Percentiles rank a stretch among this genome's conserved stretches.
phyloP scores from a whole-genome alignment of 2,888 invertebrate species.

The Helobdella robusta region DNA sequence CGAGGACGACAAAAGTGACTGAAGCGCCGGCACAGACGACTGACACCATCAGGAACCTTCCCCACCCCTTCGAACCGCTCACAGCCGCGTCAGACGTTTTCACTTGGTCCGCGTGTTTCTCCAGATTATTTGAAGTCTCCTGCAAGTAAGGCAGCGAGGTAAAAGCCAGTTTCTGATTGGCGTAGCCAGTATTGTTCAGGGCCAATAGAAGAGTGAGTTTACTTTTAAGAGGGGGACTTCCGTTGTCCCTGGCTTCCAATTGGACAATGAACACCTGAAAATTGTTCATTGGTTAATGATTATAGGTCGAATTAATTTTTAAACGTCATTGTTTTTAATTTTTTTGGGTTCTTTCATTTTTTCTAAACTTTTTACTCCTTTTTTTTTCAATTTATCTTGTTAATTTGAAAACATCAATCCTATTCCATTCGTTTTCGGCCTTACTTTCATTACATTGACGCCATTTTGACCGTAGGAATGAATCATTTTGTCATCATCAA shows the following conservation, averaged over 20 bases:
- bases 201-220: slow-evolving; percentile 17
- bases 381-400: too few relatives aligned
- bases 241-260: slow-evolving; percentile 15
- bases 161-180: not conserved
- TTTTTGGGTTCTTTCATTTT: too few relatives aligned
- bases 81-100: not conserved
- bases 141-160: not conserved
- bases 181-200: slow-evolving; percentile 14
- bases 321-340: too few relatives aligned
- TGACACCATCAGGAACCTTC: slow-evolving; percentile 5
- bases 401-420: too few relatives aligned
- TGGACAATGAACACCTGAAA: slow-evolving; percentile 21
- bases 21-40: slow-evolving; percentile 9
- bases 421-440: too few relatives aligned
- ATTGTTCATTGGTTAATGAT: too few relatives aligned
- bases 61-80: not conserved
- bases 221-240: slow-evolving; percentile 4
- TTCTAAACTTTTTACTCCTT: too few relatives aligned
- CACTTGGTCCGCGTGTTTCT: not conserved
- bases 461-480: too few relatives aligned
- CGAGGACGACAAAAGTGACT: slow-evolving; percentile 2
- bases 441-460: too few relatives aligned
- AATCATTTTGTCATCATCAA: too few relatives aligned
- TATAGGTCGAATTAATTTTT: too few relatives aligned
- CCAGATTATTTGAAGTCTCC: not conserved